Percentiles rank a stretch among this genome's conserved stretches.
phyloP scores from a whole-genome alignment of 2,113 vertebrate species.

The Laticauda laticaudata region DNA sequence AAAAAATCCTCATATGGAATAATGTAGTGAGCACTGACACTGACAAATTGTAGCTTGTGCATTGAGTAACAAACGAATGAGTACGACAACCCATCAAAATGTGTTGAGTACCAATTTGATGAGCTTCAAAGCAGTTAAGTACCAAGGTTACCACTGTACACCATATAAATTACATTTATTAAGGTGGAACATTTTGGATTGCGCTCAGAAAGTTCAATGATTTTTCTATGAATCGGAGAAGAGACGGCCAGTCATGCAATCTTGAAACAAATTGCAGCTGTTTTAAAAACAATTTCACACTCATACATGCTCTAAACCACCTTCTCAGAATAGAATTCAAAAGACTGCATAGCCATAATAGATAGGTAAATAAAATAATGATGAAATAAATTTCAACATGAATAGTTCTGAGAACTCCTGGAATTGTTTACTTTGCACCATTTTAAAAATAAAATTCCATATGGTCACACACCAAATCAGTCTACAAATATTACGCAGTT shows the following conservation, averaged over 20 bases:
- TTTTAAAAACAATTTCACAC: background rate
- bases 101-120: background rate
- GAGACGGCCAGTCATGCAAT: background rate
- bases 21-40: background rate
- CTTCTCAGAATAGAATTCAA: background rate
- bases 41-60: background rate
- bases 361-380: background rate
- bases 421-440: background rate
- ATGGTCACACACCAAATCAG: background rate
- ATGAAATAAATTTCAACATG: background rate
- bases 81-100: background rate
- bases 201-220: background rate
- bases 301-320: background rate
- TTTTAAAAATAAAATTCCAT: background rate
- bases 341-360: background rate
- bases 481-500: background rate
- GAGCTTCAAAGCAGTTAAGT: background rate
- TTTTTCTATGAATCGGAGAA: background rate
- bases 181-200: background rate
- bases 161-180: background rate
- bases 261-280: background rate
- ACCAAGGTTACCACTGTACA: background rate
- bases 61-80: background rate
- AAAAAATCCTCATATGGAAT: background rate
- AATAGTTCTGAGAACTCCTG: background rate